Evolutionary conservation across 2,888 invertebrate species (phyloP), one percentile per base, ranked within the genome.

Genomic region (Leptinotarsa haldemani): DNA sequence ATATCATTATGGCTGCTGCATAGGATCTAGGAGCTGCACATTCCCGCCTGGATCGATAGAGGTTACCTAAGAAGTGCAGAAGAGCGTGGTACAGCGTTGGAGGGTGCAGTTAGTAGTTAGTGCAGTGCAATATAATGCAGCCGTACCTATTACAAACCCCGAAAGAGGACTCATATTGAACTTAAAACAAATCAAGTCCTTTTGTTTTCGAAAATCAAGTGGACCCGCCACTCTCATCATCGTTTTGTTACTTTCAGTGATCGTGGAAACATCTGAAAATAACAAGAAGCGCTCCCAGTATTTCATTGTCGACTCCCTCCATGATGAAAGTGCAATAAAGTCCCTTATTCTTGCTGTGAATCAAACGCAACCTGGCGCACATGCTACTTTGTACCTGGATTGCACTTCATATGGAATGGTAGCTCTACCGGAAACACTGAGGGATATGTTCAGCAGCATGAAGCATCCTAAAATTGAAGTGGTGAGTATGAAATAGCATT

Each of bases 371-470:
- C 90, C 91, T 0, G 88, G 90, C 1, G 90, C 90, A 3, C 90
- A 89, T 77, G 90, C 93, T 22, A 91, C 91, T 79, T 86, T 94
- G 46, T 91, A 91, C 80, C 89, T 92, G 4, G 92, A 93, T 80
- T 94, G 94, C 83, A 88, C 89, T 40, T 88, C 90, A 1, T 90
- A 92, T 74, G 93, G 93, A 53, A 90, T 90, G 86, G 90, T 94
- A 30, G 87, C 89, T 12, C 90, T 92, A 82, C 89, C 90, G 7
- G 89, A 89, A 79, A 87, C 89, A 65, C 88, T 90, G 84, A 89
- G 90, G 77, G 91, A 92, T 77, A 89, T 92, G 86, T 88, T 90
- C 80, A 86, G 88, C 67, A 88, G 90, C 80, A 89, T 91, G 88
- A 87, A 87, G 20, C 88, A 87, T 80, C 89, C 89, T 13, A 87